phyloP scores from a whole-genome alignment of 2,113 vertebrate species.

The Paradisaea rubra region DNA sequence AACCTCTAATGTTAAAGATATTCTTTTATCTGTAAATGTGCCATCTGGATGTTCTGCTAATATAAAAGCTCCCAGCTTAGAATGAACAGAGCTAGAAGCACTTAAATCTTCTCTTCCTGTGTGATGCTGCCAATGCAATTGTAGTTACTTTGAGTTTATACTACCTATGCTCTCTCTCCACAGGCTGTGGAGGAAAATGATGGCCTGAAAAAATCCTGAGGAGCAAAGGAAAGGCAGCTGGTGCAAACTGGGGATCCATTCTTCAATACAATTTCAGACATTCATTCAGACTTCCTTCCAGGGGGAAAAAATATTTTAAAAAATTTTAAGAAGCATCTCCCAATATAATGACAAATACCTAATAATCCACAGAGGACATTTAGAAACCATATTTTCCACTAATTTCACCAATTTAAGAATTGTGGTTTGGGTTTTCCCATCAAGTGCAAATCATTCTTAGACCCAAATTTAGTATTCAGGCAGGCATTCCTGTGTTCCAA shows the following conservation, averaged over 20 bases:
- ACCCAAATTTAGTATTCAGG: not conserved
- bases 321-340: not conserved
- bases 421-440: not conserved
- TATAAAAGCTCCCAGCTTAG: not conserved
- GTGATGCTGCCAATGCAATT: not conserved
- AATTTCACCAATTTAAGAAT: not conserved
- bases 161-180: not conserved
- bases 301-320: fast-evolving
- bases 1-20: not conserved
- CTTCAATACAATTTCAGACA: not conserved
- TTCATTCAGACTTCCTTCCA: not conserved
- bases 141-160: not conserved
- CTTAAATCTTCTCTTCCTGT: not conserved
- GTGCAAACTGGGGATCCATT: not conserved
- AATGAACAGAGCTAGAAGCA: not conserved
- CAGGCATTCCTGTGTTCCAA: not conserved
- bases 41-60: not conserved
- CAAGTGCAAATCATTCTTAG: not conserved
- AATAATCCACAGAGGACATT: not conserved
- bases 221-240: not conserved
- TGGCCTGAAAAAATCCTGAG: not conserved
- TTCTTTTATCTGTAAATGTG: not conserved
- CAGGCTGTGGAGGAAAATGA: not conserved
- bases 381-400: not conserved
- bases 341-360: not conserved